Conservation (phyloP, 2,888 invertebrate genomes). For the Mantis religiosa region DNA sequence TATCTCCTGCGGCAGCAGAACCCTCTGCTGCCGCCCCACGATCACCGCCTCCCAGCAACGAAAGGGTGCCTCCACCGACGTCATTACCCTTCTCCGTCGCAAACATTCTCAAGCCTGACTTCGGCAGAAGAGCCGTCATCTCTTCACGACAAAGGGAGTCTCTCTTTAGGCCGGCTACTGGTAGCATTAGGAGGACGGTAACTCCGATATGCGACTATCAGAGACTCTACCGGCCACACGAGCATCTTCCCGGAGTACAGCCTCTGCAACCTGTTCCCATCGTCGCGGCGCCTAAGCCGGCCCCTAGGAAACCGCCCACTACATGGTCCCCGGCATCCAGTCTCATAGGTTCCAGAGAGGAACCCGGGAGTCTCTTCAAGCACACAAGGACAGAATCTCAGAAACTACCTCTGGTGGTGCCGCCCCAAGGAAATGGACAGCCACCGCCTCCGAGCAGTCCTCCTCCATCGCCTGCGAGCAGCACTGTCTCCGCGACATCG, state of each 20-base stretch:
- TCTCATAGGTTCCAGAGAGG: not conserved
- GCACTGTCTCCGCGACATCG: conserved; percentile 5
- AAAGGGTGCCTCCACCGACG: conserved; percentile 33
- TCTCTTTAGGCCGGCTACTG: conserved; percentile 19
- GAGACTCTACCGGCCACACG: conserved; percentile 39
- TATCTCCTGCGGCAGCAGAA: conserved; percentile 24
- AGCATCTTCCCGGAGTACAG: conserved; percentile 41
- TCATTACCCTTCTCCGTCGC: conserved; percentile 77
- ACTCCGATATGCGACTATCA: conserved; percentile 24
- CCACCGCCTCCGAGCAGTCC: not conserved
- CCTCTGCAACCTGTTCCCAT: conserved; percentile 34
- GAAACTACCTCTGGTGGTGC: not conserved
- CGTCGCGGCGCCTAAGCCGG: conserved; percentile 36
- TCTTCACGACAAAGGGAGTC: conserved; percentile 33
- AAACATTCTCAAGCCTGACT: conserved; percentile 81
- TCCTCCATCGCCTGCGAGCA: conserved; percentile 9
- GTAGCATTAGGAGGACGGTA: conserved; percentile 1
- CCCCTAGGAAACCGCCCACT: conserved; percentile 31
- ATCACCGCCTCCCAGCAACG: not conserved
- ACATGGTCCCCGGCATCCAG: conserved; percentile 13
- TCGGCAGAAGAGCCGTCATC: conserved; percentile 61
- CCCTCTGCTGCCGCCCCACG: conserved; percentile 36
- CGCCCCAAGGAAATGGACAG: not conserved
- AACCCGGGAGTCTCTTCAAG: not conserved
- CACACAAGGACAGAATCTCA: not conserved